A percentile compares a stretch with the other conserved stretches of the same genome.
Evolutionary conservation across 2,888 invertebrate genomes (phyloP).

Genomic region (Andrena trimmerana): DNA sequence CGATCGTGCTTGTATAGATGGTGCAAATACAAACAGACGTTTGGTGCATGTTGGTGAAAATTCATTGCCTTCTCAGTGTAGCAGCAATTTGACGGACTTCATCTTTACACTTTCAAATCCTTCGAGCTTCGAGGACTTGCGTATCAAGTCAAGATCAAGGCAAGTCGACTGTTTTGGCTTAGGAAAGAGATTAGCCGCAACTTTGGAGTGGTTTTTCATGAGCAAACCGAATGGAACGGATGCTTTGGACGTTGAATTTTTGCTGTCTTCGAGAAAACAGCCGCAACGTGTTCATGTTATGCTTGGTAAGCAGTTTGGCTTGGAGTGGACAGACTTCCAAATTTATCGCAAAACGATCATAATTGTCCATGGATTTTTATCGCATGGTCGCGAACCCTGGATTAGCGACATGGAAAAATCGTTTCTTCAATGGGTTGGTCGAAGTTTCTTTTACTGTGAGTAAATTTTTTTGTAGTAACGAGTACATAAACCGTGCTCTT

Average conservation of each 20-base stretch:
- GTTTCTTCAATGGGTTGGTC: conserved; percentile 86
- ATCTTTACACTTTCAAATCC: conserved; percentile 35
- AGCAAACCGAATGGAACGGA: conserved; percentile 85
- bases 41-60: background rate
- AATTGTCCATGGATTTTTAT: conserved; percentile 89
- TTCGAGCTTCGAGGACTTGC: background rate
- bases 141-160: background rate
- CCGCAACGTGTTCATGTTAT: conserved; percentile 85
- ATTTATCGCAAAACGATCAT: conserved; percentile 86
- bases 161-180: conserved; percentile 86
- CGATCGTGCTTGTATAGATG: background rate
- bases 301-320: conserved; percentile 85
- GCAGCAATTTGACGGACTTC: conserved; percentile 43
- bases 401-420: conserved; percentile 87
- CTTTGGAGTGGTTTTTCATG: conserved; percentile 85
- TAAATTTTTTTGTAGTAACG: background rate
- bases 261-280: conserved; percentile 85
- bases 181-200: conserved; percentile 82
- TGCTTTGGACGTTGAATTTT: conserved; percentile 86
- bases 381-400: conserved; percentile 87
- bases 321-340: conserved; percentile 88
- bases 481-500: background rate
- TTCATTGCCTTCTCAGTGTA: background rate
- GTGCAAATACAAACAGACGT: background rate
- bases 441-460: background rate